phyloP scores from a whole-genome alignment of 2,113 vertebrate genomes.

The Heloderma charlesbogerti region DNA sequence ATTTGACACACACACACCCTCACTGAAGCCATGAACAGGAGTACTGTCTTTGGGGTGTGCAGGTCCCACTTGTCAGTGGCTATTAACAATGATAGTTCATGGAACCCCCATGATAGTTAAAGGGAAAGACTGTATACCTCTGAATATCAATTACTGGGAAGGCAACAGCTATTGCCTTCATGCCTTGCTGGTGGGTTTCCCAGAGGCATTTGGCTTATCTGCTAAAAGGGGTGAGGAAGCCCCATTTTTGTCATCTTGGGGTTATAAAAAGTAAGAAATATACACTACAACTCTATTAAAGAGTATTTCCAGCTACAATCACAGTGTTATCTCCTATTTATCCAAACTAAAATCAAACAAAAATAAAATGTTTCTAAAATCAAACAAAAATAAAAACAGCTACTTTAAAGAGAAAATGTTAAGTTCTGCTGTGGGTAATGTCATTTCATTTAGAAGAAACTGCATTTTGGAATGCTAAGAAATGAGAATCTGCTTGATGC shows the following conservation, averaged over 20 bases:
- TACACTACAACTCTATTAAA: not conserved
- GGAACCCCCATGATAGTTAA: too few relatives aligned
- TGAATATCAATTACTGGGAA: too few relatives aligned
- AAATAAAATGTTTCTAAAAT: not conserved
- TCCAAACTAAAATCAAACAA: too few relatives aligned
- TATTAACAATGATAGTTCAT: too few relatives aligned
- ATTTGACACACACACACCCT: too few relatives aligned
- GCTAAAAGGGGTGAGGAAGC: not conserved
- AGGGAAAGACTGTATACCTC: too few relatives aligned
- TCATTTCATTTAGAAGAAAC: not conserved
- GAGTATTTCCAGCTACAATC: not conserved
- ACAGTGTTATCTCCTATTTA: not conserved
- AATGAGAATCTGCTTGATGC: too few relatives aligned
- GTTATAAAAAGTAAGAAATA: not conserved
- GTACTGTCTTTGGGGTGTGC: too few relatives aligned
- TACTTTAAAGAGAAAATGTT: not conserved
- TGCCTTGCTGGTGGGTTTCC: not conserved
- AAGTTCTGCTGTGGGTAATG: not conserved
- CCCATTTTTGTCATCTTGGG: not conserved
- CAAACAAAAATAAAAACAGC: not conserved
- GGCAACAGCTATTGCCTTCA: not conserved
- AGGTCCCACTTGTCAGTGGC: too few relatives aligned
- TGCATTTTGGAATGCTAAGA: not conserved
- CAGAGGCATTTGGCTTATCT: not conserved
- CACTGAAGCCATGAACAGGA: too few relatives aligned